These are phyloP conservation scores for Caenorhabditis japonica DNA, from an alignment of 2,888 invertebrate species.

Conservation along the genomic window DNA sequence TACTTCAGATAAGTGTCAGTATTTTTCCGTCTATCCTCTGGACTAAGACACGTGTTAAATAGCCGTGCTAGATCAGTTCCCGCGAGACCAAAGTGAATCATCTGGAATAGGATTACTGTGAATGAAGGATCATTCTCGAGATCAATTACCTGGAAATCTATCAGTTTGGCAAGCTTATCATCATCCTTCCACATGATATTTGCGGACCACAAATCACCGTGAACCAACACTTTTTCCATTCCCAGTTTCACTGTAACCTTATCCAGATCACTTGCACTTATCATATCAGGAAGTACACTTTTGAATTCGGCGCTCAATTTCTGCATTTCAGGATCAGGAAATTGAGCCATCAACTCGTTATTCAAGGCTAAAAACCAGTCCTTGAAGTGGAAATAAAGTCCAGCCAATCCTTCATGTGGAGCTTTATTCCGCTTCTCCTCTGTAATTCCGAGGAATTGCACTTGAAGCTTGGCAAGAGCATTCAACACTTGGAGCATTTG, in stretches of 20 bases:
- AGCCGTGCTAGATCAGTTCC: conserved; percentile 48
- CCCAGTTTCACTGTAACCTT: conserved; percentile 8
- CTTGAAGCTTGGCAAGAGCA: conserved; percentile 25
- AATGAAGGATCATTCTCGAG: neutral
- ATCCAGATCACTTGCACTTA: conserved; percentile 28
- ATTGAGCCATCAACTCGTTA: conserved; percentile 27
- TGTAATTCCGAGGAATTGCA: conserved; percentile 16
- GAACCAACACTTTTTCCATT: conserved; percentile 46
- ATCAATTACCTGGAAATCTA: conserved; percentile 48
- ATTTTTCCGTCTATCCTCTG: conserved; percentile 30
- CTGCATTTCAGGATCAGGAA: conserved; percentile 33
- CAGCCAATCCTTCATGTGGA: conserved; percentile 39
- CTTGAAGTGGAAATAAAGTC: conserved; percentile 23
- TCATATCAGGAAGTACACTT: conserved; percentile 25
- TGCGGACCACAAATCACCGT: conserved; percentile 59
- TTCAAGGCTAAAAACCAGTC: conserved; percentile 47
- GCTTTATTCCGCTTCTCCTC: conserved; percentile 15
- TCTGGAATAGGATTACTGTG: conserved; percentile 16
- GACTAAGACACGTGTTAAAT: conserved; percentile 41
- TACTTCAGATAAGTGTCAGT: conserved; percentile 30
- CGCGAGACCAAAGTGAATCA: conserved; percentile 52
- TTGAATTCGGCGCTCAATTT: conserved; percentile 19
- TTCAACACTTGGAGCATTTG: conserved; percentile 47
- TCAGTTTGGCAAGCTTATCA: conserved; percentile 32
- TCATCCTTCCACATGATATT: conserved; percentile 52